These are phyloP conservation scores for Strigamia maritima DNA, from an alignment of 2,888 invertebrate genomes.

Conservation along the genomic window DNA sequence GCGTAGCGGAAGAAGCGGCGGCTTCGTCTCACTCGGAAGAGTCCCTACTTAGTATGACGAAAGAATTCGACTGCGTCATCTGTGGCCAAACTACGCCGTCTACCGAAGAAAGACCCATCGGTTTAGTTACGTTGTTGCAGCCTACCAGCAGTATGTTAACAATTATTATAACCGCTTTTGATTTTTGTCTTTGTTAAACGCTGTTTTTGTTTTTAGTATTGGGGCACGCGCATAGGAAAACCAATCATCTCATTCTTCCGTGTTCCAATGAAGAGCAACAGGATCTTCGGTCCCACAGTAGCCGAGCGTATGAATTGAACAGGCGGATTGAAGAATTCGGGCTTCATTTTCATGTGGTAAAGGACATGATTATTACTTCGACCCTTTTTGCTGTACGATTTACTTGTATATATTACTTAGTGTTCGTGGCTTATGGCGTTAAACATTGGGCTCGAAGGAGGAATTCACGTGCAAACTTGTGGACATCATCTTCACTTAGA, in stretches of 20 bases:
- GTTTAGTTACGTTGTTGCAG: constrained; percentile 79
- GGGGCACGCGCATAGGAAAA: constrained; percentile 63
- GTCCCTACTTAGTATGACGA: constrained; percentile 49
- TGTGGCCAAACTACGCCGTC: constrained; percentile 87
- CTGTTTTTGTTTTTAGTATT: constrained; percentile 56
- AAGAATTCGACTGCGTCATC: constrained; percentile 91
- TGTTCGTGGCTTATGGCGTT: constrained; percentile 74
- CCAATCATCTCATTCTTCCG: constrained; percentile 61
- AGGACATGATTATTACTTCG: constrained; percentile 36
- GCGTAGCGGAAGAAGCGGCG: constrained; percentile 54
- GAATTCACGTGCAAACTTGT: constrained; percentile 90
- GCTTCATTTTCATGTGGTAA: constrained; percentile 70
- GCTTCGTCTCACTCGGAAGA: constrained; percentile 40
- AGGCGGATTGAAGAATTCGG: constrained; percentile 72
- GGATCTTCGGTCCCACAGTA: constrained; percentile 33
- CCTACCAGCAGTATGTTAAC: background rate
- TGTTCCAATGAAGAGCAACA: constrained; percentile 63
- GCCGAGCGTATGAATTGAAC: constrained; percentile 61
- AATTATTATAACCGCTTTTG: background rate
- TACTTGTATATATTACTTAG: constrained; percentile 35
- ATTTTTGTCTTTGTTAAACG: background rate
- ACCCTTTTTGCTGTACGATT: background rate
- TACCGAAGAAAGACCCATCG: constrained; percentile 77
- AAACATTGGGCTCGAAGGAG: constrained; percentile 83
- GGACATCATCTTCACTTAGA: constrained; percentile 95